Conservation (phyloP, 2,888 invertebrate species). For the Stenolophus ochropezus region DNA sequence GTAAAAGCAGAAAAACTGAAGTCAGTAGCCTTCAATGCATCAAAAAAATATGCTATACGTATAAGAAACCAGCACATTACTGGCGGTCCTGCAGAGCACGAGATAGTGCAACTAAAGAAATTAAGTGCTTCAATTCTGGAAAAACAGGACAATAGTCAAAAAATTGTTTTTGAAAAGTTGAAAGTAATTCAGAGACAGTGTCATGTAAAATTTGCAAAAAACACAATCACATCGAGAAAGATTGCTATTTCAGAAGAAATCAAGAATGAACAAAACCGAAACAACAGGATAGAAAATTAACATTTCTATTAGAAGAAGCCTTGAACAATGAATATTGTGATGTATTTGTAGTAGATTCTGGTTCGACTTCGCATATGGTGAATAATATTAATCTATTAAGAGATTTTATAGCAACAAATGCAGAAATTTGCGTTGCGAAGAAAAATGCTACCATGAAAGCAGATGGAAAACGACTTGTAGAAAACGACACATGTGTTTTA, state of each 20-base stretch:
- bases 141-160: neutral
- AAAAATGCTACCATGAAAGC: constrained; percentile 7
- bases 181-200: neutral
- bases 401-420: neutral
- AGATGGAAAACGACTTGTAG: neutral
- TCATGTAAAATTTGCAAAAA: constrained; percentile 29
- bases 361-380: constrained; percentile 17
- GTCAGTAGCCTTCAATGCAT: neutral
- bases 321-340: neutral
- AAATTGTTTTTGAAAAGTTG: neutral
- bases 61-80: neutral
- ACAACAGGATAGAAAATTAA: neutral
- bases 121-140: neutral
- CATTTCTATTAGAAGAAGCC: neutral
- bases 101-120: neutral
- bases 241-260: constrained; percentile 33
- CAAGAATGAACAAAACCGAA: neutral
- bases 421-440: neutral
- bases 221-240: constrained; percentile 14
- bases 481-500: neutral
- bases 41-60: neutral
- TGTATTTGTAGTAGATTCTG: constrained; percentile 7
- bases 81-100: neutral
- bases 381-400: neutral
- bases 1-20: neutral